Evolutionary conservation across 2,113 vertebrate genomes (phyloP), one percentile per base, ranked within the genome.

Genomic region (Sylvietta virens): DNA sequence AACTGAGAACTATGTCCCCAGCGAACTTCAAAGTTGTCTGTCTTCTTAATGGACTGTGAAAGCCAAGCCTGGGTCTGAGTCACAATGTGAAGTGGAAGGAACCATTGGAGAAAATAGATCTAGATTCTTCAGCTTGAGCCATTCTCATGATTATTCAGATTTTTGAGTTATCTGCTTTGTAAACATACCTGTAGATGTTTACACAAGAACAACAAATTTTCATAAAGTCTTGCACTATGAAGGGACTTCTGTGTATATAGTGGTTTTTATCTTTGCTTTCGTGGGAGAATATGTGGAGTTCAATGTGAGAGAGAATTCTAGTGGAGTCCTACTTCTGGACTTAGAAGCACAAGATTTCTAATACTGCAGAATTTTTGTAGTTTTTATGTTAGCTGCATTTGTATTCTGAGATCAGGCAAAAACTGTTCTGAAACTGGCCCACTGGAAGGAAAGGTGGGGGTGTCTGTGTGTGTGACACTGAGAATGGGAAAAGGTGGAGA

Each of bases 41-140:
- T 92, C 40, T 88, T n/a, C 76, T 79, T 92, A 92, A 93, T 79
- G 72, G 82, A 71, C 76, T 90, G 82, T 62, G 61, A 94, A 92
- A 94, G 48, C 76, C 48, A 86, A 90, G 90, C 67, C 17, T 64
- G 51, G 27, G 4, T 66, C 47, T 94, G 82, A 83, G 78, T 88
- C 76, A 42, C 51, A 23, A 27, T 64, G 19, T 60, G 61, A 89
- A 89, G 16, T 50, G 30, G 60, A 83, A 88, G 53, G 60, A 70
- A 26, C 57, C 22, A 15, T 26, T 51, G 37, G 30, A 60, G 67
- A 90, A 35, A 9, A 20, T 48, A 28, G n/a, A 51, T 73, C 44
- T 66, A 30, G 56, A 58, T 40, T 90, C 60, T 90, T 48, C 30
- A 67, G 19, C 28, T 71, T 48, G 65, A 91, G 22, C 73, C 40